Conservation (phyloP, 2,113 vertebrate genomes). For the Hylia prasina region DNA sequence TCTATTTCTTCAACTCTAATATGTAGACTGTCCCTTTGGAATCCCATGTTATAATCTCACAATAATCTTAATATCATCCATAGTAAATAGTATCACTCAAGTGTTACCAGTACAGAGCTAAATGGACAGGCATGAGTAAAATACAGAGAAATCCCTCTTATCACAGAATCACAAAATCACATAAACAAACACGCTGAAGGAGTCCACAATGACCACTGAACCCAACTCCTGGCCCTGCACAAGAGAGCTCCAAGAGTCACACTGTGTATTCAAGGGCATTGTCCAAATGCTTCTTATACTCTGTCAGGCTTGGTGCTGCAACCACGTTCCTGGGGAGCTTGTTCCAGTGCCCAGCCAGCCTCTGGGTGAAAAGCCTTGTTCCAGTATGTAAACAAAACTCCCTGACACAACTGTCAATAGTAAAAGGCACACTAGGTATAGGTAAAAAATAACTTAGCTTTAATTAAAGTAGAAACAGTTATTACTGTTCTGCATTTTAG, state of each 20-base stretch:
- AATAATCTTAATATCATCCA: neutral
- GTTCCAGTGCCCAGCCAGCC: neutral
- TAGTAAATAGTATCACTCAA: neutral
- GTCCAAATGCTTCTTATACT: neutral
- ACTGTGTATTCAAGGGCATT: neutral
- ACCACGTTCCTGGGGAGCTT: neutral
- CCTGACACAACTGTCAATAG: neutral
- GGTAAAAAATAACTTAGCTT: neutral
- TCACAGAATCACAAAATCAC: neutral
- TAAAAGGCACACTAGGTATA: neutral
- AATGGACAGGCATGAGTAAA: neutral
- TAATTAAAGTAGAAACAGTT: neutral
- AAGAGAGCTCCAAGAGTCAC: neutral
- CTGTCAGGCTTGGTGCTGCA: neutral
- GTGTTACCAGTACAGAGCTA: neutral
- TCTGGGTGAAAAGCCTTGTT: neutral
- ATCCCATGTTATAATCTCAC: neutral
- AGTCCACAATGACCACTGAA: neutral
- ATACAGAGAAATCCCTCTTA: neutral
- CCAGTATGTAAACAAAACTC: neutral
- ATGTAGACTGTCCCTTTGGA: neutral
- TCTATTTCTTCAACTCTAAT: neutral
- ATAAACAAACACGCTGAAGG: neutral
- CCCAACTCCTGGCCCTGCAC: neutral
- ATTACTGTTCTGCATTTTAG: neutral